These are phyloP conservation scores for Thripadectes ignobilis DNA, from an alignment of 2,797 vertebrate genomes.

Conservation along the genomic window DNA sequence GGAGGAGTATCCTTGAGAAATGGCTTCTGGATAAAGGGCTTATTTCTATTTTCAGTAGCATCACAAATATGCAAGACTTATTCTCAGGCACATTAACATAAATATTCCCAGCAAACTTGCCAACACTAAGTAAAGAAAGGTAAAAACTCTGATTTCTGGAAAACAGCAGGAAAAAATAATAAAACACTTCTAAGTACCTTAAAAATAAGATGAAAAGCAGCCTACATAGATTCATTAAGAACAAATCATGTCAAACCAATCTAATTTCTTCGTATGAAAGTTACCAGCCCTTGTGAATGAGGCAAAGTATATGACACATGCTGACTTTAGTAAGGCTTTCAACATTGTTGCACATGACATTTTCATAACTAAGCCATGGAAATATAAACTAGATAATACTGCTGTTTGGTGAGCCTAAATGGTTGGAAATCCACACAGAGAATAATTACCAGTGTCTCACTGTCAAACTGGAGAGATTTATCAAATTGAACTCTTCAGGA, in stretches of 20 bases:
- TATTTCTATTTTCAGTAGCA: neutral
- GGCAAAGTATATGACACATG: neutral
- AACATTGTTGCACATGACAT: neutral
- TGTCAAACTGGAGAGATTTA: conserved; percentile 40
- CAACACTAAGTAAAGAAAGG: neutral
- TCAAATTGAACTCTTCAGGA: conserved; percentile 46
- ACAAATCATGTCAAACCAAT: neutral
- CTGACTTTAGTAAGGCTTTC: conserved; percentile 8
- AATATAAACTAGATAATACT: conserved; percentile 1
- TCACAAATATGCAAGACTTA: neutral
- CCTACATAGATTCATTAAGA: neutral
- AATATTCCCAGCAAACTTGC: neutral
- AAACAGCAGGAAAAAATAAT: neutral
- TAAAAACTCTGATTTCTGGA: neutral
- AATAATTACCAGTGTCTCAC: conserved; percentile 21
- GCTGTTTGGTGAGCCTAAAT: neutral
- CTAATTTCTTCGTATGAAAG: neutral
- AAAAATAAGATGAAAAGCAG: neutral
- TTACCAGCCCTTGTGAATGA: neutral
- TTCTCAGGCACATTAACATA: neutral
- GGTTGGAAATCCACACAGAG: neutral
- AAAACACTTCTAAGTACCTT: neutral
- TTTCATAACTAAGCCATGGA: conserved; percentile 12
- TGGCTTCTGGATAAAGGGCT: neutral
- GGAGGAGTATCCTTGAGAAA: neutral